A percentile compares a stretch with the other conserved stretches of the same genome.
These are phyloP conservation scores for Mycteria americana DNA, from an alignment of 2,797 vertebrate species.

Conservation along the genomic window DNA sequence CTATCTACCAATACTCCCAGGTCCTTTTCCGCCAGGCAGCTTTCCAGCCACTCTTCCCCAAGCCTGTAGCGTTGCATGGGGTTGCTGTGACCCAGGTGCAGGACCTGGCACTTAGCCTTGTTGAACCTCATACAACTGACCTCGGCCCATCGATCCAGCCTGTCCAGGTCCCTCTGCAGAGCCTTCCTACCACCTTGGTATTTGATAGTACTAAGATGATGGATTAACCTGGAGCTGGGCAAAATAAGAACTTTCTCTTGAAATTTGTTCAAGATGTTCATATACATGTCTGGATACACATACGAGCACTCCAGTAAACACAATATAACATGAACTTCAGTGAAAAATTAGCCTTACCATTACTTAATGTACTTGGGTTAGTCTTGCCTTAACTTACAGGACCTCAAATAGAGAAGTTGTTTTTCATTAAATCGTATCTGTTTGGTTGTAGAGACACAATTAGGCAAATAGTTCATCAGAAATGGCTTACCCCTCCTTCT, in stretches of 20 bases:
- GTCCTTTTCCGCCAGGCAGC: too few species aligned
- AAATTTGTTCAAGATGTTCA: not conserved
- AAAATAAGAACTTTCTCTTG: not conserved
- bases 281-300: not conserved
- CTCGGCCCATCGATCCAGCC: too few species aligned
- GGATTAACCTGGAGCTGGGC: not conserved
- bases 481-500: not conserved
- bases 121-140: too few species aligned
- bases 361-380: too few species aligned
- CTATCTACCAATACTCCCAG: too few species aligned
- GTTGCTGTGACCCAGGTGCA: too few species aligned
- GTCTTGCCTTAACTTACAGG: not conserved
- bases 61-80: too few species aligned
- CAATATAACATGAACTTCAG: not conserved
- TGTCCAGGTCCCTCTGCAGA: too few species aligned
- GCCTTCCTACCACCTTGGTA: too few species aligned
- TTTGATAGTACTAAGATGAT: not conserved
- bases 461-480: not conserved
- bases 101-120: too few species aligned
- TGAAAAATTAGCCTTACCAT: not conserved
- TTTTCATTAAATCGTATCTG: not conserved
- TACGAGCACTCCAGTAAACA: not conserved
- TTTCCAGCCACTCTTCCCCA: too few species aligned
- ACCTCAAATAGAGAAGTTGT: not conserved
- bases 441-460: not conserved